Evolutionary conservation across 2,113 vertebrate genomes (phyloP), one percentile per base, ranked within the genome.

Genomic region (Scartelaos histophorus): DNA sequence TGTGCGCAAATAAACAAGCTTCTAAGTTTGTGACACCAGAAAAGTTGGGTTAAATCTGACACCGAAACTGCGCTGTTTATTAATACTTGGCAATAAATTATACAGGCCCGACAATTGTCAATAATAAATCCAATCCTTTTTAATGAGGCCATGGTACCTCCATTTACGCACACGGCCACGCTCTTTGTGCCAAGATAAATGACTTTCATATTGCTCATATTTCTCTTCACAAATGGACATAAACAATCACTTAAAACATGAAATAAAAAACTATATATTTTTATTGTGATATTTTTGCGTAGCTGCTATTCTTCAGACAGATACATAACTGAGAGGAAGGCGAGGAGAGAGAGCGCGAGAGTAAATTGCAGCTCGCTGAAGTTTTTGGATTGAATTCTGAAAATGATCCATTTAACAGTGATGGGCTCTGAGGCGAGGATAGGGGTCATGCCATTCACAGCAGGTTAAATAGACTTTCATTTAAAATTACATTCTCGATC

Each of bases 371-470:
- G 90, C 92, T 93, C 92, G 93, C 90, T 93, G 86, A 93, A 94
- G 91, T 93, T 94, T 92, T 90, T 90, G 87, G 92, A 90, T 91
- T 94, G 92, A 93, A 94, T 93, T 93, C 90, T 93, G 92, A 93
- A 93, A 94, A 94, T 92, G 92, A 94, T 93, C 81, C 91, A 93
- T 93, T 93, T 91, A 93, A 91, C 90, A 91, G 89, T 90, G 85
- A 91, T 94, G 93, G 91, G 82, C 91, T 90, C 88, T 89, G 87
- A 89, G 87, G 89, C 91, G 89, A 89, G 85, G 88, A 87, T 84
- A 76, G 83, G 87, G 90, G 90, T 92, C 93, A 90, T 79, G 91
- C 87, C 89, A 92, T 93, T 91, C 90, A 85, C 90, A 89, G 90
- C 85, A 73, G 93, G 92, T 93, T 95, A 93, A 94, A 94, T 93